Evolutionary conservation across 1,140 invertebrate genomes (phyloP).

Genomic region (Episyrphus balteatus): DNA sequence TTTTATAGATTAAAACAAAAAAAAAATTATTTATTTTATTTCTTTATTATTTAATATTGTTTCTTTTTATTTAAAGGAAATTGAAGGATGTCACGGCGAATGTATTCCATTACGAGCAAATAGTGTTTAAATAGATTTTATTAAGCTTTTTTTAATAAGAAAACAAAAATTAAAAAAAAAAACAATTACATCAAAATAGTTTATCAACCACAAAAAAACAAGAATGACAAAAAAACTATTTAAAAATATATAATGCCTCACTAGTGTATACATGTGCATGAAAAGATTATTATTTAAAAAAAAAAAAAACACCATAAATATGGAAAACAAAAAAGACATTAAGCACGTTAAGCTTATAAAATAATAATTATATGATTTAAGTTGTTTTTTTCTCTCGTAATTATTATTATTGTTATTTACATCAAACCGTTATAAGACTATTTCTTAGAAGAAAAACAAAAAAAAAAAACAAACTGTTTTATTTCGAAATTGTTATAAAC

Average conservation of each 20-base stretch:
- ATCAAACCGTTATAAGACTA: too few relatives aligned
- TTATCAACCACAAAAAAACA: background rate
- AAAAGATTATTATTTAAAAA: background rate
- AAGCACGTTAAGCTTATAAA: background rate
- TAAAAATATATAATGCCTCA: too few relatives aligned
- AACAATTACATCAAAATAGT: background rate
- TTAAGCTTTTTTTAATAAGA: too few relatives aligned
- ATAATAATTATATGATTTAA: background rate
- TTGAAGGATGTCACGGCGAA: constrained; percentile 42
- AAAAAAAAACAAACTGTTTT: too few relatives aligned
- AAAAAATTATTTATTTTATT: constrained; percentile 25
- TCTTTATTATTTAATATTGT: constrained; percentile 5
- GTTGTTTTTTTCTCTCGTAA: too few relatives aligned
- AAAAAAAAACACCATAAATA: background rate
- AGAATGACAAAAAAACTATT: background rate
- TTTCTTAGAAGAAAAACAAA: too few relatives aligned
- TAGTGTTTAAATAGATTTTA: constrained; percentile 29
- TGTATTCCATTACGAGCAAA: constrained; percentile 44
- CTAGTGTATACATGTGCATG: background rate
- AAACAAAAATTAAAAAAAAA: background rate
- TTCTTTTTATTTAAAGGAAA: constrained; percentile 35
- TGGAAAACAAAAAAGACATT: background rate
- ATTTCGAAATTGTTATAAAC: too few relatives aligned
- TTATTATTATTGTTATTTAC: too few relatives aligned
- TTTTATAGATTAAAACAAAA: background rate